Base-by-base conservation (phyloP, 23 tunicate species). In the Diplosoma virens region DNA sequence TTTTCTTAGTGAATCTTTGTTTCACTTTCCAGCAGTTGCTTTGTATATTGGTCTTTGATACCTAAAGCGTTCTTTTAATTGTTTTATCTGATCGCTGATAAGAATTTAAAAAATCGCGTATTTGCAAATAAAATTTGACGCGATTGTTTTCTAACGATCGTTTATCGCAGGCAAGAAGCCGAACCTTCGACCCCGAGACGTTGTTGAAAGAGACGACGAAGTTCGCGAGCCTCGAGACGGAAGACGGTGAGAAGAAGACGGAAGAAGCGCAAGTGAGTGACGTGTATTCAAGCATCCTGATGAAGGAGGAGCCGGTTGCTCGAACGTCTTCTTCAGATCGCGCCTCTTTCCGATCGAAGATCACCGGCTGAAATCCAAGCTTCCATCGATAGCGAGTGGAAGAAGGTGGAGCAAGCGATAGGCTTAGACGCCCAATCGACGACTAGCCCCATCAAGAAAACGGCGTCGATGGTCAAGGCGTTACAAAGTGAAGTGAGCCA, bases 391-490 rank as follows among this genome's bases (percentile, higher is more conserved):
- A 65, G 30, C 55, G 81, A 80, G 16, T 86, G 85, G 93, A 72
- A 66, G 81, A 83, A 74, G 32, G 69, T 84, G 61, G 82, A 72
- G 33, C 71, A 86, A 1, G 45, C 66, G n/a, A 18, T 73, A 25
- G 74, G 65, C 46, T 75, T 65, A 31, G 86, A 81, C 20, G 32
- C 67, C 23, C 23, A 66, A 5, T 32, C 50, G 2, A 66, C 76
- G 23, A 34, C 74, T 32, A 79, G 48, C 25, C 76, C 75, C 22
- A 79, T 79, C 25, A 74, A 58, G 1, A 46, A 86, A 34, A 78
- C 93, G 27, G 78, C 93, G 18, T 59, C 85, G 1, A 79, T 86
- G 81, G 77, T 86, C 48, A 79, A 79, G 55, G 81, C 84, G 65
- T 34, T 86, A 18, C 80, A 80, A 67, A 37, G 67, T 48, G 93